Evolutionary conservation across 2,888 invertebrate species (phyloP).

Genomic region (Calameuta idolon): DNA sequence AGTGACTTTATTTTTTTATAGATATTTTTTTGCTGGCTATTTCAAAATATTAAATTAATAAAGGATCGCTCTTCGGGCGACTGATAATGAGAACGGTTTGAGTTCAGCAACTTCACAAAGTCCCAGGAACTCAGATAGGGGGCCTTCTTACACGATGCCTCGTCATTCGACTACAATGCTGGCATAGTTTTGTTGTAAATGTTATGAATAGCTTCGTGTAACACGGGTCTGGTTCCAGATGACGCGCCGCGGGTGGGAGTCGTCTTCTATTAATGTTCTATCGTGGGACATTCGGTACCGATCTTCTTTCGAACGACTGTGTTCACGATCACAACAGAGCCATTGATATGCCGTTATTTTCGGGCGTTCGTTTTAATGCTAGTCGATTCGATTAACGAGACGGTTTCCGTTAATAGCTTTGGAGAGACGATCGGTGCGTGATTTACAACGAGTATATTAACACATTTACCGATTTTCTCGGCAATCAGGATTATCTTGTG

Average conservation of each 20-base stretch:
- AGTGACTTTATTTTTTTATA: not conserved
- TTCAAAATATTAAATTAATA: too few species aligned
- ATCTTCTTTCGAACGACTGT: not conserved
- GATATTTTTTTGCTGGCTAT: not conserved
- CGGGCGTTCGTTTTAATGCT: not conserved
- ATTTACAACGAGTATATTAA: not conserved
- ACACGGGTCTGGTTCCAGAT: conserved; percentile 41
- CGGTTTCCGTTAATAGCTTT: not conserved
- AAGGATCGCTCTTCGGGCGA: not conserved
- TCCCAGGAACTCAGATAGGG: conserved; percentile 7
- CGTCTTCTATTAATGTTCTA: conserved; percentile 37
- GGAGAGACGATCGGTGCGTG: not conserved
- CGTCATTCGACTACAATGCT: conserved; percentile 43
- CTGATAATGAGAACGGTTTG: not conserved
- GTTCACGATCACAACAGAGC: conserved; percentile 2
- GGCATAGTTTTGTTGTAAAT: conserved; percentile 35
- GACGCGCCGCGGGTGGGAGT: conserved; percentile 44
- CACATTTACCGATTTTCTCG: not conserved
- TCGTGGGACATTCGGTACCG: conserved; percentile 25
- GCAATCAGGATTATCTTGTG: not conserved
- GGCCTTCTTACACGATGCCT: conserved; percentile 34
- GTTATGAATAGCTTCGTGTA: conserved; percentile 50
- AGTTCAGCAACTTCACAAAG: not conserved
- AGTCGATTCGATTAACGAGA: conserved; percentile 2
- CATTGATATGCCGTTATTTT: conserved; percentile 16